phyloP scores from a whole-genome alignment of 2,888 invertebrate species.

The Pristionchus fissidentatus region DNA sequence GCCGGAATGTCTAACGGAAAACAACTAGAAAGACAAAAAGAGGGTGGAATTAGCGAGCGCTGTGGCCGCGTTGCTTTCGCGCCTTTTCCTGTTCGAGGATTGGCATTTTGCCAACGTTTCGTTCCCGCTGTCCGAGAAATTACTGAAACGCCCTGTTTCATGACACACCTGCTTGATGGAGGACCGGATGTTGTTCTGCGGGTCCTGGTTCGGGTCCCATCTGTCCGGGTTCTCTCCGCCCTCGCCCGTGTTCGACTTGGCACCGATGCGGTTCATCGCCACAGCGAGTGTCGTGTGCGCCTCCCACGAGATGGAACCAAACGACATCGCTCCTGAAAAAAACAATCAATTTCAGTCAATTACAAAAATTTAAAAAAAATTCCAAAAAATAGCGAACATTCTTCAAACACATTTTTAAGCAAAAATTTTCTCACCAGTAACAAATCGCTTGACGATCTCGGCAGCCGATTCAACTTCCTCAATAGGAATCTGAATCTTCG shows the following conservation, averaged over 20 bases:
- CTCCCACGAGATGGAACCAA: constrained; percentile 95
- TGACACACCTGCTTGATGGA: constrained; percentile 90
- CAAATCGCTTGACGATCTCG: constrained; percentile 95
- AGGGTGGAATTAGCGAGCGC: too few relatives aligned
- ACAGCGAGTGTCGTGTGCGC: constrained; percentile 94
- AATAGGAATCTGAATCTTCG: constrained; percentile 86
- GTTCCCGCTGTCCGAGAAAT: background rate
- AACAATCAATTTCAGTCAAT: background rate
- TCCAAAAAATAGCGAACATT: background rate
- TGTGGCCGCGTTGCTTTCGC: too few relatives aligned
- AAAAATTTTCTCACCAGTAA: constrained; percentile 81
- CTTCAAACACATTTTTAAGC: background rate
- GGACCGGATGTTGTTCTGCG: constrained; percentile 87
- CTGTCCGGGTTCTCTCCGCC: constrained; percentile 85
- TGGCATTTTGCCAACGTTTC: too few relatives aligned
- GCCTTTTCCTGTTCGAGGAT: too few relatives aligned
- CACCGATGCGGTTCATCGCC: constrained; percentile 97
- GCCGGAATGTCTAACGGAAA: too few relatives aligned
- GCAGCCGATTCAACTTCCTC: constrained; percentile 91
- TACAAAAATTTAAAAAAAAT: background rate
- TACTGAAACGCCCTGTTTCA: too few relatives aligned
- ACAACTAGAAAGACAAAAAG: background rate
- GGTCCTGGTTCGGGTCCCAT: constrained; percentile 84
- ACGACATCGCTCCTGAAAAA: constrained; percentile 89
- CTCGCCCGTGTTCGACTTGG: constrained; percentile 98